Base-by-base conservation (phyloP, 2,113 vertebrate genomes). In the Vombatus ursinus region DNA sequence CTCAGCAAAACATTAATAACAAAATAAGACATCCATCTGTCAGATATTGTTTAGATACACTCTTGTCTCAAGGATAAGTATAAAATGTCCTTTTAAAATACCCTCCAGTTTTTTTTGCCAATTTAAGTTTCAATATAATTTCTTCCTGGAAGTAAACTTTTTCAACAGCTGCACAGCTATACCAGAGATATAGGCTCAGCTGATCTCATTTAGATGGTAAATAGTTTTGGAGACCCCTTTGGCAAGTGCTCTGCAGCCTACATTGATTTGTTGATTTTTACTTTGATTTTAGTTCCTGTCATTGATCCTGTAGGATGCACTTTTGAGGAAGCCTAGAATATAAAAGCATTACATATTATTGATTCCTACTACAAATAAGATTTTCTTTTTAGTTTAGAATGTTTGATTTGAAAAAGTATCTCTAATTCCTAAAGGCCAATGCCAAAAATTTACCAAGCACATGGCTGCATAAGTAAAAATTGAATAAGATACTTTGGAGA, bases 1-100 rank as follows among this genome's bases (percentile, higher is more conserved):
- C 95, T 97, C 94, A 95, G 96, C 77, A 94, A 97, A 97, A 96
- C 91, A 96, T 97, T 97, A 77, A 92, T 96, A 97, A 97, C 92
- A 94, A 98, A 96, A 98, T 93, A 96, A 84, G 91, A 96, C 50
- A 97, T 94, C 96, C 97, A 98, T 97, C 98, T 98, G 97, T 96
- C 93, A 52, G 52, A 95, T 91, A 97, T 93, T 97, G 97, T 97
- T 93, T 94, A 93, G 95, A 96, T 96, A 93, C n/a, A 84, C 95
- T 96, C 92, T 96, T 92, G 11, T 53, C 26, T 90, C 57, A 52
- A 92, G 84, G 52, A 95, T 94, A 94, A 91, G 52, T 52, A 95
- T 19, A 2, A 97, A 97, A 97, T 68, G 47, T 94, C n/a, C 50
- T 96, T n/a, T 96, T 97, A 96, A 96, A 54, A 48, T 16, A 28